Conservation (phyloP, 2,797 vertebrate species). For the Gymnoscopelus braueri region DNA sequence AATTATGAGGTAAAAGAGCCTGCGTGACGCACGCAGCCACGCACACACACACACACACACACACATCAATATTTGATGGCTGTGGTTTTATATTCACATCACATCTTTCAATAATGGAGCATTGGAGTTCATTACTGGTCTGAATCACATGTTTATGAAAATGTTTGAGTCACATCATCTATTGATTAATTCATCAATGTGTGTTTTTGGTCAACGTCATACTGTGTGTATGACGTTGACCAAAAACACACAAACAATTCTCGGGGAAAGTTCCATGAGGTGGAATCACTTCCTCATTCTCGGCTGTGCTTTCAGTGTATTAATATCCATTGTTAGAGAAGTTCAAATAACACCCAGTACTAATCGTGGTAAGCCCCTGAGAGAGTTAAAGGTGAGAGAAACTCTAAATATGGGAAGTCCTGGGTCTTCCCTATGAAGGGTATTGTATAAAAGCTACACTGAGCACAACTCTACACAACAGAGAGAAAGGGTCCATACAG, state of each 20-base stretch:
- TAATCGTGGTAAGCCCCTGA: background rate
- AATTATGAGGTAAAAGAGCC: too few relatives aligned
- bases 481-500: conserved; percentile 1
- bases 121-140: too few relatives aligned
- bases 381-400: background rate
- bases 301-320: background rate
- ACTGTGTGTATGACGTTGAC: too few relatives aligned
- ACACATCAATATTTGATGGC: background rate
- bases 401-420: background rate
- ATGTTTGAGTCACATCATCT: too few relatives aligned
- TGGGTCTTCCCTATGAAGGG: background rate
- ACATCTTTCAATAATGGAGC: too few relatives aligned
- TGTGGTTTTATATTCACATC: too few relatives aligned
- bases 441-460: background rate
- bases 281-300: conserved; percentile 17
- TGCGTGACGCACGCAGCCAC: too few relatives aligned
- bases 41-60: background rate
- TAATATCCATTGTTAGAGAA: conserved; percentile 12
- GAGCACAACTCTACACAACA: background rate
- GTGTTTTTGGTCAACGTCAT: too few relatives aligned
- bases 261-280: conserved; percentile 10
- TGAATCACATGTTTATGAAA: too few relatives aligned
- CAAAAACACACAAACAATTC: background rate
- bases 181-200: too few relatives aligned
- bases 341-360: background rate